Percentiles rank a stretch among this genome's conserved stretches.
Conservation (phyloP, 2,888 invertebrate genomes). For the Serripes groenlandicus region DNA sequence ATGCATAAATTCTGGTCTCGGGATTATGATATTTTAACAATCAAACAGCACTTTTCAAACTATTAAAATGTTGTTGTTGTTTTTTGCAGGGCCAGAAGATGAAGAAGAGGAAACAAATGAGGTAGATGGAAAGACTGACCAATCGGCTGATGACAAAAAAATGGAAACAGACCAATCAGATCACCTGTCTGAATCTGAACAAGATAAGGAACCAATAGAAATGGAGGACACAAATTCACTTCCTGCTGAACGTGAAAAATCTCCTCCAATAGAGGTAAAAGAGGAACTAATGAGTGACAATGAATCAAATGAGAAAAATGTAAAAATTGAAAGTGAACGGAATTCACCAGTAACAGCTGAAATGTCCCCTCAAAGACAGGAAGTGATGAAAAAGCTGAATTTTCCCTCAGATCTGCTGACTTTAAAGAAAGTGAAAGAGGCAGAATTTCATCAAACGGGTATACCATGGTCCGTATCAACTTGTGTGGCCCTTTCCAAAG, state of each 20-base stretch:
- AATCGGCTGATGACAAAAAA: slow-evolving; percentile 48
- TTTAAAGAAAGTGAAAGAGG: slow-evolving; percentile 75
- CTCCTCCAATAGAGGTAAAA: slow-evolving; percentile 18
- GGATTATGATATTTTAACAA: too few species aligned
- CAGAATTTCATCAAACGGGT: slow-evolving; percentile 73
- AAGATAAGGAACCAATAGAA: slow-evolving; percentile 61
- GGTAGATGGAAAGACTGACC: slow-evolving; percentile 47
- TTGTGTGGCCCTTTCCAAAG: slow-evolving; percentile 75
- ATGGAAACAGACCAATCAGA: slow-evolving; percentile 53
- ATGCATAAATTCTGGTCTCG: too few species aligned
- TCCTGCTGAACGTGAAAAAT: slow-evolving; percentile 12
- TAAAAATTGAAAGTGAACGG: background rate
- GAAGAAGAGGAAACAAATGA: slow-evolving; percentile 65
- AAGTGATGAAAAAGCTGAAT: slow-evolving; percentile 74
- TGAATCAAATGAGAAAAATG: background rate
- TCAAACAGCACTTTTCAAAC: too few species aligned
- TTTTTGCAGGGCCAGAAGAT: slow-evolving; percentile 69
- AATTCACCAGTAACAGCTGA: slow-evolving; percentile 7
- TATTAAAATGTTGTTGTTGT: too few species aligned
- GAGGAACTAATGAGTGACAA: slow-evolving; percentile 35
- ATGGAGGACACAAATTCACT: slow-evolving; percentile 34
- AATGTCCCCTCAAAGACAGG: slow-evolving; percentile 37
- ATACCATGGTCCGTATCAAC: slow-evolving; percentile 78
- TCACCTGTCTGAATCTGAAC: slow-evolving; percentile 42
- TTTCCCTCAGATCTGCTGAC: slow-evolving; percentile 78